Base-by-base conservation (phyloP, 2,888 invertebrate genomes). In the Heteromurus nitidus region DNA sequence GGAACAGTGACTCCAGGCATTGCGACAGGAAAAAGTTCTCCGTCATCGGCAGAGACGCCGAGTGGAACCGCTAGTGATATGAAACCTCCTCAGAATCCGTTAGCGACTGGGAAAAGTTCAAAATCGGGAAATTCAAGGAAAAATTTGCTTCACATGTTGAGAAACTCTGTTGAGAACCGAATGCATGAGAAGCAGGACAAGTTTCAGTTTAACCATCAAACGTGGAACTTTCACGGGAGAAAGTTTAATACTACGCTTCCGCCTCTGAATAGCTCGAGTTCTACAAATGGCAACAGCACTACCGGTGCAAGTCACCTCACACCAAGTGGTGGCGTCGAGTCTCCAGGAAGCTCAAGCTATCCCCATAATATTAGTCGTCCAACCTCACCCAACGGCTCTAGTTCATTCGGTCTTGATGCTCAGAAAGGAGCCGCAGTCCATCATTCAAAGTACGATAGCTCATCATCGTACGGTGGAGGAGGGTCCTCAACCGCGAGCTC, bases 211-310 rank as follows among this genome's bases (percentile, higher is more conserved):
- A 86, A 86, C 82, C 87, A 87, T 44, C 87, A 87, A 81, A 87
- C 87, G n/a, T 87, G 87, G 87, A 87, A 86, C 74, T 87, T 87
- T 73, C 86, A 86, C 53, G 86, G 86, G 30, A 84, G 84, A 77
- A 87, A 86, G 72, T 87, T 82, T 72, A 86, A 87, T 60, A 85
- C 85, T 26, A 81, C 83, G 13, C 68, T 87, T 28, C 86, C 86
- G 1, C 84, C 82, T 11, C 36, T 84, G 11, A 82, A 83, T 60
- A 69, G 31, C 44, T 31, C 30, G 26, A 62, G 20, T 31, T 24
- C 58, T 20, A 72, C 64, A 58, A 67, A 20, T 53, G 73, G n/a
- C 69, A 73, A 30, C 50, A 69, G 50, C 69, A 44, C 73, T 20
- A 50, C 24, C 47, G 18, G 18, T 65, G 47, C 47, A 26, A 18